Evolutionary conservation across 2,888 invertebrate genomes (phyloP), one percentile per base, ranked within the genome.

Genomic region (Emmelina monodactyla): DNA sequence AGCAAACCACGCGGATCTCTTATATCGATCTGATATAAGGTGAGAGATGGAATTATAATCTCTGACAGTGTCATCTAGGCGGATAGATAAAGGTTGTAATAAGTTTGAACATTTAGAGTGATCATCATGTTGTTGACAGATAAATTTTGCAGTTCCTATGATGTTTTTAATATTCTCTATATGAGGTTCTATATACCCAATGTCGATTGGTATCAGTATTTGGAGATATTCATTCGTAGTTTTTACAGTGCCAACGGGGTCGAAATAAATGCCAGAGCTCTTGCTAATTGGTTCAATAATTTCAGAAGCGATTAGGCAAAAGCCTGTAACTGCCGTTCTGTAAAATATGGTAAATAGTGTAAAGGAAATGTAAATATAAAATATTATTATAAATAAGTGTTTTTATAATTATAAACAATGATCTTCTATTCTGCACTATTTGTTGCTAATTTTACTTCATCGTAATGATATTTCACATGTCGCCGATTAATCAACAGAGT

Each of bases 211-310:
- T 12, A 41, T 38, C 10, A 45, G 2, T 3, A 43, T 16, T n/a
- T 40, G 16, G 6, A 47, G 12, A 10, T 40, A 28, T 5, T 32
- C 40, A 22, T 37, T 37, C 5, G 31, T 35, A 5, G 45, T 31
- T 42, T 41, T 49, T 2, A 44, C 13, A 15, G 36, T 35, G 3
- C 47, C 44, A 14, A 44, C n/a, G 12, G 42, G 38, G 15, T 49
- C 46, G 25, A 47, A 47, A 28, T 39, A 47, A 5, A 49, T 37
- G 2, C 48, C 48, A 5, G 46, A 22, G 14, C 39, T 46, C 14
- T 34, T 31, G 15, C n/a, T 15, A 28, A 25, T 14, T n/a, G n/a
- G n/a, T n/a, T n/a, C n/a, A n/a, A n/a, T n/a, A n/a, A n/a, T n/a
- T n/a, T n/a, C n/a, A n/a, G n/a, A n/a, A n/a, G n/a, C n/a, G n/a